These are phyloP conservation scores for Erythrolamprus reginae DNA, from an alignment of 2,113 vertebrate genomes.

Conservation along the genomic window DNA sequence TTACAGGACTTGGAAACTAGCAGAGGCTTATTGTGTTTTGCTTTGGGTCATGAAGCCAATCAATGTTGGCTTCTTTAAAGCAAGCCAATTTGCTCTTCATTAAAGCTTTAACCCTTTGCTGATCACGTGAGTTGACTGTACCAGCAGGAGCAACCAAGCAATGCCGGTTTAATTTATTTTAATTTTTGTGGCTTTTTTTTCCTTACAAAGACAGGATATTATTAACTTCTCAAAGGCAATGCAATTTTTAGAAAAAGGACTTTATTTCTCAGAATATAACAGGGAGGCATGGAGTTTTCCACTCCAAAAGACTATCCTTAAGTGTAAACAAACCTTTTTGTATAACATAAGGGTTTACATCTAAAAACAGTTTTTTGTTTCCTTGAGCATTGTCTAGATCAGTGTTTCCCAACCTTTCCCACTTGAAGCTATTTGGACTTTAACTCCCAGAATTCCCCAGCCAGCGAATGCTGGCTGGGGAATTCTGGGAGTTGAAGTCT, in stretches of 20 bases:
- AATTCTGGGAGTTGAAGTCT: no score
- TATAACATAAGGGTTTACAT: not conserved
- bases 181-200: not conserved
- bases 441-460: no score
- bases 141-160: conserved; percentile 40
- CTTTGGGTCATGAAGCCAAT: conserved; percentile 33
- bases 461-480: no score
- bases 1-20: conserved; percentile 2
- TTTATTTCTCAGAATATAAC: not conserved
- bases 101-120: conserved; percentile 35
- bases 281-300: not conserved
- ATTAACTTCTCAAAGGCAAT: not conserved
- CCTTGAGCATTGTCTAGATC: not conserved
- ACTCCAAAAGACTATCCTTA: not conserved
- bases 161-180: not conserved
- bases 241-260: not conserved
- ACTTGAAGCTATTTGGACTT: no score
- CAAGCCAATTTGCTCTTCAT: conserved; percentile 51
- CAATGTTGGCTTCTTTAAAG: conserved; percentile 54
- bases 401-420: no score
- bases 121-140: conserved; percentile 33
- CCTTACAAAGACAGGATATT: not conserved
- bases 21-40: conserved; percentile 31
- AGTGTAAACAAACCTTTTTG: not conserved
- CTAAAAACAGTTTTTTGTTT: not conserved